Base-by-base conservation (phyloP, 2,113 vertebrate genomes). In the Pseudopipra pipra region DNA sequence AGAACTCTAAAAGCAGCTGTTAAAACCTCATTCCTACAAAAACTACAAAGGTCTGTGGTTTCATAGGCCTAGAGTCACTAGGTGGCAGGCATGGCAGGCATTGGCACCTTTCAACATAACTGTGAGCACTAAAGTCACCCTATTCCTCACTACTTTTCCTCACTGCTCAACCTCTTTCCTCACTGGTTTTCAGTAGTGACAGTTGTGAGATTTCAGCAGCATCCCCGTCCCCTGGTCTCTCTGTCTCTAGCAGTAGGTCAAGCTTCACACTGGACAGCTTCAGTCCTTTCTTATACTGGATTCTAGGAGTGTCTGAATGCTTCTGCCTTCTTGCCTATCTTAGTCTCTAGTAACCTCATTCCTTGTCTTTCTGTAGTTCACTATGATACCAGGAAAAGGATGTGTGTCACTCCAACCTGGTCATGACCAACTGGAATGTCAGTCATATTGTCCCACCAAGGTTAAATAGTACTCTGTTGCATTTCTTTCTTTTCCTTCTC, bases 61-160 rank as follows among this genome's bases (percentile, higher is more conserved):
- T 61, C 58, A 63, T 88, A 73, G 81, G 19, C 25, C 87, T 75
- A 6, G 39, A 91, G 70, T 80, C 94, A 79, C 91, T 96, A 95
- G 96, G 49, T 92, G 94, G 93, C 93, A 95, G 89, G n/a, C 84
- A 92, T 92, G 93, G 93, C 87, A 95, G 89, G 41, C 84, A 92
- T 56, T 89, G 93, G 61, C 44, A 76, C 47, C 39, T 87, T 95
- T 77, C 87, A 61, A 31, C 1, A 0, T 41, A 63, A 43, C 33
- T 31, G 24, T 14, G 24, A 62, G 27, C 2, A 6, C 30, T 63
- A 18, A 46, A 84, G 52, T 33, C 6, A 0, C 4, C 30, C 47
- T 52, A 9, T 39, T 81, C 5, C 61, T 62, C 37, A 20, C 37
- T 62, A 41, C 25, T 28, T 79, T 28, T 71, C 18, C 49, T 68